These are phyloP conservation scores for Ramphastos sulfuratus DNA, from an alignment of 2,113 vertebrate species.

Conservation along the genomic window DNA sequence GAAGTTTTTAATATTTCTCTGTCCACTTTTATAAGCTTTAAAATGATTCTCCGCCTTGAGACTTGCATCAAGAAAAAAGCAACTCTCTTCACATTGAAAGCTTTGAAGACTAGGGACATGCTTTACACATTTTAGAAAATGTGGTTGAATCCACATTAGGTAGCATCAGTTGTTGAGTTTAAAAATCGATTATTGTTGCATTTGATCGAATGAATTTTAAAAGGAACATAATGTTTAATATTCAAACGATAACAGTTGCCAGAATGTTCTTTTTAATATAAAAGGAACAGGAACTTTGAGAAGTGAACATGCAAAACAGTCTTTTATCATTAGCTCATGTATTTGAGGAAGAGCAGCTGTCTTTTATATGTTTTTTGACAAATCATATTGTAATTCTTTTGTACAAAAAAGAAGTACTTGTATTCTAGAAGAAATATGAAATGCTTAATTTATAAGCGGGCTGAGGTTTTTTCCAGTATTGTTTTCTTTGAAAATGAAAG, in stretches of 20 bases:
- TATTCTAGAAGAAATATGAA: slow-evolving; percentile 88
- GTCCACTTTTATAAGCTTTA: slow-evolving; percentile 85
- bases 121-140: slow-evolving; percentile 69
- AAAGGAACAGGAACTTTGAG: slow-evolving; percentile 78
- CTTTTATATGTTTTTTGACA: slow-evolving; percentile 90
- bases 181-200: slow-evolving; percentile 69
- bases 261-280: slow-evolving; percentile 80
- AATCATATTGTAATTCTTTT: slow-evolving; percentile 91
- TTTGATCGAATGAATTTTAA: slow-evolving; percentile 77
- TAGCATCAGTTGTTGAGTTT: slow-evolving; percentile 78
- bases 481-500: slow-evolving; percentile 84
- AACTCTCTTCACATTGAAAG: slow-evolving; percentile 77
- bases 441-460: slow-evolving; percentile 89
- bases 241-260: slow-evolving; percentile 76
- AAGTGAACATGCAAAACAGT: slow-evolving; percentile 77
- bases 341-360: slow-evolving; percentile 88
- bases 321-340: slow-evolving; percentile 86
- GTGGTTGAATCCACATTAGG: slow-evolving; percentile 63
- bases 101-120: slow-evolving; percentile 75
- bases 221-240: slow-evolving; percentile 77
- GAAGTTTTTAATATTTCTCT: slow-evolving; percentile 83
- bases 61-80: slow-evolving; percentile 79
- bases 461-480: slow-evolving; percentile 83
- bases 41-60: slow-evolving; percentile 80
- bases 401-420: slow-evolving; percentile 88